Conservation (phyloP, 2,797 vertebrate genomes). For the Siniperca scherzeri region DNA sequence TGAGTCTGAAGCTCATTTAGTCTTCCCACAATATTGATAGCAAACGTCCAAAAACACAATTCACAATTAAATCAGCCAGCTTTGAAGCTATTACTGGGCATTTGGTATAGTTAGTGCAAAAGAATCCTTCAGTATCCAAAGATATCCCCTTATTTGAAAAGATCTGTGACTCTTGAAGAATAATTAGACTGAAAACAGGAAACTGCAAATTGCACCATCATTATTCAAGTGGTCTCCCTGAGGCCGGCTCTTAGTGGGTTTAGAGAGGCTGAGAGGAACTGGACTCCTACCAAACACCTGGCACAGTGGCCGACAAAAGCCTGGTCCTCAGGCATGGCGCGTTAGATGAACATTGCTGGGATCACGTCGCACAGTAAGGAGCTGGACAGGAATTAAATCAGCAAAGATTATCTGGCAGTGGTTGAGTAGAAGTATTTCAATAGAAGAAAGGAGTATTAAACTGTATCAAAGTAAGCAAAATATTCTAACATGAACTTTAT, state of each 20-base stretch:
- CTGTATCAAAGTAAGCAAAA: slow-evolving; percentile 29
- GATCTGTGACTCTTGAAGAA: slow-evolving; percentile 40
- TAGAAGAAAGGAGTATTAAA: slow-evolving; percentile 29
- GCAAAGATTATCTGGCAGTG: slow-evolving; percentile 39
- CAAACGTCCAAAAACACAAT: slow-evolving; percentile 13
- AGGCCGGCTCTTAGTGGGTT: slow-evolving; percentile 45
- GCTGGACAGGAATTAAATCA: slow-evolving; percentile 34
- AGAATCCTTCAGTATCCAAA: slow-evolving; percentile 22
- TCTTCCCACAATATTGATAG: slow-evolving; percentile 3
- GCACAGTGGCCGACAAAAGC: slow-evolving; percentile 42
- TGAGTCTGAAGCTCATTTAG: neutral
- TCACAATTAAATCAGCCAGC: slow-evolving; percentile 7
- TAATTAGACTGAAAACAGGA: slow-evolving; percentile 55
- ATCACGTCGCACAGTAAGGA: slow-evolving; percentile 46
- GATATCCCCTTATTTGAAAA: slow-evolving; percentile 39
- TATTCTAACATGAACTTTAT: slow-evolving; percentile 24
- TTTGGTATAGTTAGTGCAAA: slow-evolving; percentile 11
- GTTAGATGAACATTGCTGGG: slow-evolving; percentile 36
- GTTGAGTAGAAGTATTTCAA: slow-evolving; percentile 37
- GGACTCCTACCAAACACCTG: slow-evolving; percentile 78
- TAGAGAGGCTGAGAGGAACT: slow-evolving; percentile 58
- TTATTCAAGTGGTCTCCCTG: slow-evolving; percentile 57
- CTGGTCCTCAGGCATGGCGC: slow-evolving; percentile 37
- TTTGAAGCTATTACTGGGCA: slow-evolving; percentile 21
- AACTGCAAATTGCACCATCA: slow-evolving; percentile 51